Evolutionary conservation across 2,888 invertebrate genomes (phyloP), one percentile per base, ranked within the genome.

Genomic region (Microctonus brassicae): DNA sequence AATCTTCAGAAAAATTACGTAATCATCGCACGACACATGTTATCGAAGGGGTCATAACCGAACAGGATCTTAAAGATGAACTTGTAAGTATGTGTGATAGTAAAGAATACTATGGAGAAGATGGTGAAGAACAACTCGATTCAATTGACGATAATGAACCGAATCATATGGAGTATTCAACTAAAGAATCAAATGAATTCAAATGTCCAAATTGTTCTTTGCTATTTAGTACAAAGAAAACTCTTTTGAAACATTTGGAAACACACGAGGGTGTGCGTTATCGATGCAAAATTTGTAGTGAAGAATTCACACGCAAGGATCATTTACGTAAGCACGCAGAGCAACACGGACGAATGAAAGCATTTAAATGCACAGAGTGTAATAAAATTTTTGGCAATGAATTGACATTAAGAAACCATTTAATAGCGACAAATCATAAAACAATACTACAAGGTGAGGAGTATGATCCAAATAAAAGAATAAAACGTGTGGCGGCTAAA

Each of bases 361-460:
- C 77, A 0, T 86, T 80, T 69, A 83, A 82, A 39, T 87, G 87
- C 60, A 86, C 84, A 0, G 80, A 88, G 13, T 88, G 87, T 36
- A 80, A 78, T 58, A 87, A 87, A 69, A 77, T 70, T 0, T 88
- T 87, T 70, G 81, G 81, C 0, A 87, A 86, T 39, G 87, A 87
- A 33, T 75, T 87, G 7, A 87, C 85, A 1, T 73, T 87, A 34
- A 78, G 86, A n/a, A 87, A 87, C 78, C 87, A 87, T 76, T 53
- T 87, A n/a, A 83, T 87, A 70, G 86, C 86, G 2, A 87, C 86
- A 0, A 84, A 81, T 79, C 87, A 87, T 65, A 86, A 83, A 47
- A 87, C 87, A 0, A 79, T 82, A 0, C 42, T 87, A 1, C 80
- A 82, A 5, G 86, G 86, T 0, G 80, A 86, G 60, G 86, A 85